phyloP scores from a whole-genome alignment of 2,888 invertebrate species.

The Sinelater perroti region DNA sequence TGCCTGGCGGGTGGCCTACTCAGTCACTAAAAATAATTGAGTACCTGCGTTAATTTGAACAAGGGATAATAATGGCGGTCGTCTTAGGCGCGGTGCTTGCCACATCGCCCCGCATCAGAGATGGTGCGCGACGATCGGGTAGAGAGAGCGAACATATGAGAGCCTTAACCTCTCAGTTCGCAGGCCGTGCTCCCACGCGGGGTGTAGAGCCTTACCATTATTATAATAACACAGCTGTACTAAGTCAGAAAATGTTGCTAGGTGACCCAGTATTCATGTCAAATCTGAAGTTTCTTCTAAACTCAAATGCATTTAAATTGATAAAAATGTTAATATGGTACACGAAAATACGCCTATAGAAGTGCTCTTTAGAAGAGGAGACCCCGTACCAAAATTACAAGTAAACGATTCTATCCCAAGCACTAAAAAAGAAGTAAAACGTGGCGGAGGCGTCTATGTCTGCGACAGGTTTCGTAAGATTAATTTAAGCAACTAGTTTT shows the following conservation, averaged over 20 bases:
- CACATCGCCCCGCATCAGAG: no score
- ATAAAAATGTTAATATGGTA: conserved; percentile 11
- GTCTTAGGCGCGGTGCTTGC: no score
- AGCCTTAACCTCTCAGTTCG: no score
- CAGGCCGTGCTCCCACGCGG: no score
- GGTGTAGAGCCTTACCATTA: no score
- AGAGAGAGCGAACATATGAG: no score
- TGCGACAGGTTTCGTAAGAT: conserved; percentile 12
- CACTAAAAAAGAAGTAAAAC: neutral
- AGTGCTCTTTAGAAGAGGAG: conserved; percentile 1
- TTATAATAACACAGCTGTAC: no score
- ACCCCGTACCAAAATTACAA: neutral
- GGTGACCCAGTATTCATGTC: conserved; percentile 5
- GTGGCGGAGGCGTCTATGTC: neutral
- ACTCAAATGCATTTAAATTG: neutral
- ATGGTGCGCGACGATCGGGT: no score
- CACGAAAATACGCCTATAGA: neutral
- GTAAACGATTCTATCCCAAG: neutral
- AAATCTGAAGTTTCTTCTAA: conserved; percentile 14
- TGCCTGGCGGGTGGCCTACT: no score
- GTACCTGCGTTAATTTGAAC: no score
- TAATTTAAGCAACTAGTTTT: neutral
- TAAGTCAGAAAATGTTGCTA: neutral
- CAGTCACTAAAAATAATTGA: no score
- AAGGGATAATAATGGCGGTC: no score